Evolutionary conservation across 2,797 vertebrate genomes (phyloP).

Genomic region (Fratercula arctica): DNA sequence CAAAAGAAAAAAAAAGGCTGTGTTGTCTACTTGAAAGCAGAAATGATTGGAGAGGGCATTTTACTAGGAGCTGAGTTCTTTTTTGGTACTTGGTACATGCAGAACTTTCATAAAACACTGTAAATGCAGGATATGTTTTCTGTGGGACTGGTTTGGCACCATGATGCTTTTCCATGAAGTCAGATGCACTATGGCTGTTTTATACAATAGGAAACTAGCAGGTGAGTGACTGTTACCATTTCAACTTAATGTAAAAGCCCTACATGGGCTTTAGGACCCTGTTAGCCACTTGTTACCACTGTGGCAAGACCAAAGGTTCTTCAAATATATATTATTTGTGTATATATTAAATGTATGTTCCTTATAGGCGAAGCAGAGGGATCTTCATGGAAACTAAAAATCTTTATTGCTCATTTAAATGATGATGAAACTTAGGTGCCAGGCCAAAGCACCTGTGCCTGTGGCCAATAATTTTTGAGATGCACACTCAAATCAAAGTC

Average conservation of each 20-base stretch:
- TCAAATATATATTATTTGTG: not conserved
- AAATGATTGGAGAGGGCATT: not conserved
- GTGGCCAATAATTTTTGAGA: not conserved
- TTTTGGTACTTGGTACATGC: not conserved
- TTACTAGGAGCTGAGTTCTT: not conserved
- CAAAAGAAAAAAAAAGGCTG: not conserved
- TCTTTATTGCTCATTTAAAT: not conserved
- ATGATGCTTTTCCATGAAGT: not conserved
- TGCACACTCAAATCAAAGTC: not conserved
- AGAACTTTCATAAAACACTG: not conserved
- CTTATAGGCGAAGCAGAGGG: not conserved
- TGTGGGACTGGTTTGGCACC: not conserved
- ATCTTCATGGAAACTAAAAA: not conserved
- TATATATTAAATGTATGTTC: not conserved
- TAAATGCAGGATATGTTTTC: not conserved
- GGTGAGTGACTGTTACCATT: not conserved
- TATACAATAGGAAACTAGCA: not conserved
- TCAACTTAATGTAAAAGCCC: not conserved
- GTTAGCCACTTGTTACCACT: not conserved
- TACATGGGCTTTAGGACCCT: fast-evolving
- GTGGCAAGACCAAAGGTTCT: not conserved
- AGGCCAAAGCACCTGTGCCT: not conserved
- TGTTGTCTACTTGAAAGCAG: not conserved
- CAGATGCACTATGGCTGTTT: not conserved
- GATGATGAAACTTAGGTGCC: not conserved